Evolutionary conservation across 2,797 vertebrate species (phyloP).

Genomic region (Alca torda): DNA sequence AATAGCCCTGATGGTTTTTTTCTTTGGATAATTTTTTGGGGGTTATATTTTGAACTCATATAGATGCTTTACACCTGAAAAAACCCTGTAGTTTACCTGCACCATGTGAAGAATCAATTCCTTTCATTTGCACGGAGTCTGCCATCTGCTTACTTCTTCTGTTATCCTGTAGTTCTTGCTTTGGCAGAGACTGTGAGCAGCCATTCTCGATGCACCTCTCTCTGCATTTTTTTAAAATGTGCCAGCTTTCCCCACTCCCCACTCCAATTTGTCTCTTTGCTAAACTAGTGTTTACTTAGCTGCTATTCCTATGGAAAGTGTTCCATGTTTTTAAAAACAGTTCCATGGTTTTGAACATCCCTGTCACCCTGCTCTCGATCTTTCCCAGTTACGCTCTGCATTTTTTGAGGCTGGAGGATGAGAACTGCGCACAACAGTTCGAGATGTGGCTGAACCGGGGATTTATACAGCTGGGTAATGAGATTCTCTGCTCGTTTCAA

Average conservation of each 20-base stretch:
- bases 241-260: not conserved
- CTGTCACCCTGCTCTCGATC: not conserved
- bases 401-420: not conserved
- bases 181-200: not conserved
- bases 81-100: not conserved
- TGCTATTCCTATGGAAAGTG: not conserved
- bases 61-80: not conserved
- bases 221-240: not conserved
- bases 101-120: not conserved
- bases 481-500: constrained; percentile 36
- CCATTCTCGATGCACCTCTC: not conserved
- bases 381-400: not conserved
- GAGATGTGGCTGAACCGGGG: not conserved
- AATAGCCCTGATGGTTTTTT: not conserved
- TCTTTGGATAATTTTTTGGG: not conserved
- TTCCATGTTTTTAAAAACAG: not conserved
- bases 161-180: not conserved
- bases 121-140: not conserved
- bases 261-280: not conserved
- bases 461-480: constrained; percentile 6
- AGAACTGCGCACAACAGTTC: not conserved
- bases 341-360: not conserved
- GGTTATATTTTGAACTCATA: not conserved
- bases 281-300: not conserved
- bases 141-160: not conserved